Conservation (phyloP, 1,140 invertebrate species). For the Octopus sinensis region DNA sequence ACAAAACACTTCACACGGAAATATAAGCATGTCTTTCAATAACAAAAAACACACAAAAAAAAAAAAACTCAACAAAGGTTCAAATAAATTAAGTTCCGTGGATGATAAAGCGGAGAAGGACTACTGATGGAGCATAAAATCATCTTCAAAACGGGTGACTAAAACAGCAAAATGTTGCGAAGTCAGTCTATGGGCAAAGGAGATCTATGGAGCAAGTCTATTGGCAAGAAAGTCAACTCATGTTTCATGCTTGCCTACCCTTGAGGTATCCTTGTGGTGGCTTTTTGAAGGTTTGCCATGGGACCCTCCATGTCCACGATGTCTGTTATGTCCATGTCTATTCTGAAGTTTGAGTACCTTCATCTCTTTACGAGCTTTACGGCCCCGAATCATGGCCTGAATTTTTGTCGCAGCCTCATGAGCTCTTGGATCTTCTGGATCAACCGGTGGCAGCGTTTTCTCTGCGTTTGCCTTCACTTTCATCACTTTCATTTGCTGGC, state of each 20-base stretch:
- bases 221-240: neutral
- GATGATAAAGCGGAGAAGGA: no score
- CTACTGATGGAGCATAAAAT: no score
- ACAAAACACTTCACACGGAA: no score
- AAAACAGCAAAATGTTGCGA: no score
- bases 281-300: conserved; percentile 5
- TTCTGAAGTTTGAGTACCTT: neutral
- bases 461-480: conserved; percentile 25
- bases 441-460: neutral
- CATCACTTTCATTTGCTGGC: conserved; percentile 24
- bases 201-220: no score
- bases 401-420: conserved; percentile 81
- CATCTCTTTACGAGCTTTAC: conserved; percentile 62
- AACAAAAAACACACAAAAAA: no score
- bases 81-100: no score
- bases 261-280: neutral
- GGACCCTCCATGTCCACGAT: neutral
- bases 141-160: no score
- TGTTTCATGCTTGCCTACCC: conserved; percentile 2
- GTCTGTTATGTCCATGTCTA: neutral
- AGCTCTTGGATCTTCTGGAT: conserved; percentile 6
- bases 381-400: conserved; percentile 43
- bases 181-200: no score
- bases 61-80: no score
- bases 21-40: no score